phyloP scores from a whole-genome alignment of 2,113 vertebrate genomes.

The Mormyrus lacerda region DNA sequence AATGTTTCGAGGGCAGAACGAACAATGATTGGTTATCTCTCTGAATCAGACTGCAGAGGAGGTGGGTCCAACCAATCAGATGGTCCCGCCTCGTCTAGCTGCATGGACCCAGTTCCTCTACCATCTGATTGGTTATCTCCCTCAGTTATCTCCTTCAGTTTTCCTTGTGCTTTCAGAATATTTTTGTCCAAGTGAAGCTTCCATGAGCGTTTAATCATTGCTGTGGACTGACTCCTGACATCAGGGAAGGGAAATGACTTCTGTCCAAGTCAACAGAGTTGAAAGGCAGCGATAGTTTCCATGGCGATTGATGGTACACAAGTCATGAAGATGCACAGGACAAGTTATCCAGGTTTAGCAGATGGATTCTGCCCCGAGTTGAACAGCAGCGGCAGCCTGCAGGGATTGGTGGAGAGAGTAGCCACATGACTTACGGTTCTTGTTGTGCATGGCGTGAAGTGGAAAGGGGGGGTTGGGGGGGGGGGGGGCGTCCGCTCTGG shows the following conservation, averaged over 20 bases:
- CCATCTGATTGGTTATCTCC: too few relatives aligned
- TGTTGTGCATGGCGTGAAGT: slow-evolving; percentile 66
- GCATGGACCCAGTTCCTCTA: too few relatives aligned
- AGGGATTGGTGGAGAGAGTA: not conserved
- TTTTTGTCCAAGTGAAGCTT: too few relatives aligned
- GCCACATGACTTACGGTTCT: slow-evolving; percentile 61
- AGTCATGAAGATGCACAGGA: not conserved
- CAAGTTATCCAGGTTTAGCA: not conserved
- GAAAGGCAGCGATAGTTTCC: not conserved
- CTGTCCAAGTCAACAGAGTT: not conserved
- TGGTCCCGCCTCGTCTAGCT: too few relatives aligned
- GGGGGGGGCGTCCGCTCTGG: slow-evolving; percentile 47
- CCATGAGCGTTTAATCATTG: not conserved
- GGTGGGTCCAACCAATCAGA: too few relatives aligned
- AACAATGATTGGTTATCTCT: too few relatives aligned
- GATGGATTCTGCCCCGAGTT: not conserved
- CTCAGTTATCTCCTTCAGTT: too few relatives aligned
- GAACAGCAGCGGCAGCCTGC: not conserved
- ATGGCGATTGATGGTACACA: not conserved
- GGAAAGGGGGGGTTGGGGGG: slow-evolving; percentile 38
- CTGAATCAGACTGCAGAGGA: too few relatives aligned
- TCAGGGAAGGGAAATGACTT: not conserved
- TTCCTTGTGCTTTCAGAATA: too few relatives aligned
- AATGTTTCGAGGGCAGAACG: too few relatives aligned
- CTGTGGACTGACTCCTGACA: not conserved